phyloP scores from a whole-genome alignment of 2,113 vertebrate species.

The Carlito syrichta region DNA sequence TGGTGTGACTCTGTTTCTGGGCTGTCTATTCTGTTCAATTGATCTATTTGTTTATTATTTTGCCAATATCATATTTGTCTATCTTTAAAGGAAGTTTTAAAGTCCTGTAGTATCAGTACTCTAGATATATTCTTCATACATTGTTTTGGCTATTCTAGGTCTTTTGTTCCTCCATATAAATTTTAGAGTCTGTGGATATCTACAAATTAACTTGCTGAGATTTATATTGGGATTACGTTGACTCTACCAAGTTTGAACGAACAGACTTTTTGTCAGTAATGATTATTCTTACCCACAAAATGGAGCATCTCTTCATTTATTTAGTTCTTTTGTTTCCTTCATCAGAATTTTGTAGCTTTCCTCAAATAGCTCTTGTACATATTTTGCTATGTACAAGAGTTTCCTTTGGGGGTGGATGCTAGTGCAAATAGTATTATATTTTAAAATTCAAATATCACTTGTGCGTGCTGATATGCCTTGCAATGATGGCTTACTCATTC shows the following conservation, averaged over 20 bases:
- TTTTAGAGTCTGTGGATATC: not conserved
- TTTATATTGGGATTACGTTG: not conserved
- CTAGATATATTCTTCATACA: not conserved
- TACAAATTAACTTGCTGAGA: not conserved
- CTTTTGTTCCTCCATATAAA: not conserved
- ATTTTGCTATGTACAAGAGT: not conserved
- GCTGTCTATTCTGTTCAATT: not conserved
- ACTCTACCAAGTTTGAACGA: not conserved
- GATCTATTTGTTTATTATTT: not conserved
- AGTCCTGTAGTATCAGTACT: not conserved
- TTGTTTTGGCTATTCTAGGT: not conserved
- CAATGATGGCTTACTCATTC: not conserved
- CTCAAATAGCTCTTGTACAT: not conserved
- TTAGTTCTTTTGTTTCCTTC: not conserved
- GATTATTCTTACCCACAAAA: not conserved
- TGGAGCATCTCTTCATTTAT: not conserved
- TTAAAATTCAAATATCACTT: not conserved
- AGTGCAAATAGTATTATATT: not conserved
- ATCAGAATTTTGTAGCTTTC: not conserved
- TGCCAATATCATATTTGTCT: not conserved
- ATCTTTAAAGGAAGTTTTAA: not conserved
- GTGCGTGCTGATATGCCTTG: not conserved
- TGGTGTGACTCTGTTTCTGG: not conserved
- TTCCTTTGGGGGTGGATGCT: not conserved
- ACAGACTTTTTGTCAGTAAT: not conserved